These are phyloP conservation scores for Jacana jacana DNA, from an alignment of 2,113 vertebrate genomes.

Conservation along the genomic window DNA sequence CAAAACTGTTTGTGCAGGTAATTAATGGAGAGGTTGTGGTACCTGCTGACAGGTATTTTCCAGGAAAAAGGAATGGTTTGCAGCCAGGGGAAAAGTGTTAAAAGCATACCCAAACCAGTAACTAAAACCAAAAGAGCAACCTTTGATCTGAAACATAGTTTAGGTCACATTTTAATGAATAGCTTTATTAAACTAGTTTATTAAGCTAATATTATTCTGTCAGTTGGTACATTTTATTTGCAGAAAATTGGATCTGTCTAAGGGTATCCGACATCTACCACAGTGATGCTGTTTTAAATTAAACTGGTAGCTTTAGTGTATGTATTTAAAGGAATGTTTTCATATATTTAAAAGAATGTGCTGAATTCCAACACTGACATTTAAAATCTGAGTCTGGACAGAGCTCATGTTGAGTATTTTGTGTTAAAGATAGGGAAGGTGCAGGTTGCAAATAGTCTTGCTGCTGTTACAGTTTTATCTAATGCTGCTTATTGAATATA, in stretches of 20 bases:
- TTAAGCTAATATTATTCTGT: slow-evolving; percentile 66
- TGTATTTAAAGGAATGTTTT: slow-evolving; percentile 31
- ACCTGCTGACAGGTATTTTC: slow-evolving; percentile 56
- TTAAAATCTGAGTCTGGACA: slow-evolving; percentile 8
- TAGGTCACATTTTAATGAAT: slow-evolving; percentile 58
- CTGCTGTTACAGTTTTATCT: background rate
- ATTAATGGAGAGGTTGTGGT: slow-evolving; percentile 45
- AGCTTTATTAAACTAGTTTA: slow-evolving; percentile 59
- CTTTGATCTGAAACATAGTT: slow-evolving; percentile 46
- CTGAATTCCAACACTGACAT: background rate
- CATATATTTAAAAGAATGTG: background rate
- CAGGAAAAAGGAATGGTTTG: slow-evolving; percentile 47
- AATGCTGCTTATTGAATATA: background rate
- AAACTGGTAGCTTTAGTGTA: background rate
- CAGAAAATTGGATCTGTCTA: slow-evolving; percentile 57
- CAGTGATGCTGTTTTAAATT: slow-evolving; percentile 40
- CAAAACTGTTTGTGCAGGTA: slow-evolving; percentile 32
- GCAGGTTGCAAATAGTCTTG: background rate
- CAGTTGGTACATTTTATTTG: slow-evolving; percentile 53
- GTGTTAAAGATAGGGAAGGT: background rate
- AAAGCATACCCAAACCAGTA: slow-evolving; percentile 34
- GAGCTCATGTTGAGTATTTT: background rate
- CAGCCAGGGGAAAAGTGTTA: slow-evolving; percentile 39
- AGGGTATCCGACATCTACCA: slow-evolving; percentile 12
- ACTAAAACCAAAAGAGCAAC: slow-evolving; percentile 39